Base-by-base conservation (phyloP, 2,113 vertebrate genomes). In the Otis tarda region DNA sequence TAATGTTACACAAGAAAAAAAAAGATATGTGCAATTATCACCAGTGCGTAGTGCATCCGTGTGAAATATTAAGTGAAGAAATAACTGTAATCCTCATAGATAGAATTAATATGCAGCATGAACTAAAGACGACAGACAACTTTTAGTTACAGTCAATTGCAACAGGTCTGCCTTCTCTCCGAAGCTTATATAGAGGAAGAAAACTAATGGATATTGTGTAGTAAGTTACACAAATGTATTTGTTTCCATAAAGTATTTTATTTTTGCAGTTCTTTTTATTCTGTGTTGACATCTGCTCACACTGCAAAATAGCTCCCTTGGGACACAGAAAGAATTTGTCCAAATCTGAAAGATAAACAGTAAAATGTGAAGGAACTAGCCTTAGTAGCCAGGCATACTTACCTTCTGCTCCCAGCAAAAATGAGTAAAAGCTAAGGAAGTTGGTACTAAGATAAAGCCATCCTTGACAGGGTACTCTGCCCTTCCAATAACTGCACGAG, bases 401-500 rank as follows among this genome's bases (percentile, higher is more conserved):
- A 99, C 99, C 97, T 97, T 99, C 99, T 83, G 98, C 95, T 96
- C 99, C 99, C 78, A 99, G 98, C 93, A 99, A 97, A 96, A 99
- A 99, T 2, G 99, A 99, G 97, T 99, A 99, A 97, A 99, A 99
- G 96, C 99, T 99, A 39, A 99, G 97, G 97, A 99, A 99, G 97
- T 99, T 99, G 91, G 99, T 99, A 96, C 99, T 99, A 87, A 99
- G 99, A 97, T 99, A 99, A 24, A 99, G 98, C 99, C 99, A 99
- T 14, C 99, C 99, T 96, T 99, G 99, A 97, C 99, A 99, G 28
- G 99, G 99, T 53, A 99, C 98, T 73, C 99, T 98, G 90, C 99
- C 99, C 96, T 96, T 99, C 99, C 99, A 99, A 94, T 99, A 99
- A 97, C 99, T 99, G 97, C 99, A 99, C 0, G 99, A 99, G 95